A percentile compares a stretch with the other conserved stretches of the same genome.
Evolutionary conservation across 2,113 vertebrate genomes (phyloP).

Genomic region (Myiagra hebetior): DNA sequence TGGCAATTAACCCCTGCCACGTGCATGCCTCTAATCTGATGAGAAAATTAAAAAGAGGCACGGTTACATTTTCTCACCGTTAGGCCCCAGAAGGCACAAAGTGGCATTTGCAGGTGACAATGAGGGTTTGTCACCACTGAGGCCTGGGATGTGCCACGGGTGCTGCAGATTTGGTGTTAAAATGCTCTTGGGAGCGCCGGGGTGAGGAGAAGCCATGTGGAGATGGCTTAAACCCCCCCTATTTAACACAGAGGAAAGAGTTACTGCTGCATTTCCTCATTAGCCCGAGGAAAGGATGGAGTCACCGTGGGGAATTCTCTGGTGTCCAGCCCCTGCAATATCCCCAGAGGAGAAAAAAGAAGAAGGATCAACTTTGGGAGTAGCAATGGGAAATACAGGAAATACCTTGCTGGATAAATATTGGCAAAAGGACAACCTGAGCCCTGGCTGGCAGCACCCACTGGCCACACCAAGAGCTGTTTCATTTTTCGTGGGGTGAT

Average conservation of each 20-base stretch:
- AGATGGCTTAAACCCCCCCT: not conserved
- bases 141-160: not conserved
- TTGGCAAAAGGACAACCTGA: not conserved
- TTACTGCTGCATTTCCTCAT: not conserved
- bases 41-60: constrained; percentile 65
- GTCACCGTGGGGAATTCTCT: not conserved
- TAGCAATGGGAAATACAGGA: not conserved
- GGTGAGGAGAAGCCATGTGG: not conserved
- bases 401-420: not conserved
- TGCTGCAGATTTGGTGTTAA: not conserved
- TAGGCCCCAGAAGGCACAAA: constrained; percentile 9
- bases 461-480: not conserved
- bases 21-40: constrained; percentile 55
- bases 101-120: constrained; percentile 41
- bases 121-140: constrained; percentile 14
- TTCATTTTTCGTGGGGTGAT: not conserved
- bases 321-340: not conserved
- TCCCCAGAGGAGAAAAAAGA: not conserved
- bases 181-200: not conserved
- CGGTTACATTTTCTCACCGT: constrained; percentile 33
- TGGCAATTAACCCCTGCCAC: constrained; percentile 73
- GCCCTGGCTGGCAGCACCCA: not conserved
- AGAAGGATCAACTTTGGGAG: not conserved
- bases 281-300: not conserved
- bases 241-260: not conserved